These are phyloP conservation scores for Chrysemys picta DNA, from an alignment of 2,113 vertebrate genomes.

Conservation along the genomic window DNA sequence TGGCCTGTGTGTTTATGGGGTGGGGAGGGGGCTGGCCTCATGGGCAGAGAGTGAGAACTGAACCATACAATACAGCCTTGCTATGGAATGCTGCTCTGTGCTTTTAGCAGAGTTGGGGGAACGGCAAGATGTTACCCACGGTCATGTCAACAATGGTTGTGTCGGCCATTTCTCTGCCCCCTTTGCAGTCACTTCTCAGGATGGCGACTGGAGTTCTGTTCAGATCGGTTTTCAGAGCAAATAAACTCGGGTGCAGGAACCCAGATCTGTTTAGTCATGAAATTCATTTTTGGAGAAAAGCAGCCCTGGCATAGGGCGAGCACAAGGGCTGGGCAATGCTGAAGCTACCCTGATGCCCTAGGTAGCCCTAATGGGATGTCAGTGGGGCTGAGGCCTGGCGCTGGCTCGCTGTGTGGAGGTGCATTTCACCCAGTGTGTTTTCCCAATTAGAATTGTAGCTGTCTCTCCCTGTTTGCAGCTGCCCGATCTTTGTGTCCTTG, in stretches of 20 bases:
- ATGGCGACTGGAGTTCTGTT: not conserved
- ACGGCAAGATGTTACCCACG: not conserved
- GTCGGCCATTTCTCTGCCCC: not conserved
- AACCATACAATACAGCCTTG: not conserved
- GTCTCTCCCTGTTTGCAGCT: not conserved
- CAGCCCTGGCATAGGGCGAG: not conserved
- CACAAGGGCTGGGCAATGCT: not conserved
- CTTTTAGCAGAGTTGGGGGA: not conserved
- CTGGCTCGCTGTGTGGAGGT: not conserved
- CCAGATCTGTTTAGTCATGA: not conserved
- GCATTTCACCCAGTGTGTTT: not conserved
- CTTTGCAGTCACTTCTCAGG: not conserved
- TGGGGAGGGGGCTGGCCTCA: not conserved
- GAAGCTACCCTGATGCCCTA: slow-evolving; percentile 2
- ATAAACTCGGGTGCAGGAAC: not conserved
- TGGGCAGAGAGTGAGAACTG: not conserved
- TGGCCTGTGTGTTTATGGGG: not conserved
- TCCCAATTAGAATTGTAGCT: not conserved
- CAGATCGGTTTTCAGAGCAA: not conserved
- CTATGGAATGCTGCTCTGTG: too few relatives aligned
- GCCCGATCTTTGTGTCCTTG: not conserved
- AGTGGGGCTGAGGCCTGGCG: not conserved
- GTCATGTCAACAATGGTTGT: not conserved
- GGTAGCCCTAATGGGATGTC: not conserved
- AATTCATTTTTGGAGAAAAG: not conserved